Conservation (phyloP, 2,888 invertebrate genomes). For the Mantis religiosa region DNA sequence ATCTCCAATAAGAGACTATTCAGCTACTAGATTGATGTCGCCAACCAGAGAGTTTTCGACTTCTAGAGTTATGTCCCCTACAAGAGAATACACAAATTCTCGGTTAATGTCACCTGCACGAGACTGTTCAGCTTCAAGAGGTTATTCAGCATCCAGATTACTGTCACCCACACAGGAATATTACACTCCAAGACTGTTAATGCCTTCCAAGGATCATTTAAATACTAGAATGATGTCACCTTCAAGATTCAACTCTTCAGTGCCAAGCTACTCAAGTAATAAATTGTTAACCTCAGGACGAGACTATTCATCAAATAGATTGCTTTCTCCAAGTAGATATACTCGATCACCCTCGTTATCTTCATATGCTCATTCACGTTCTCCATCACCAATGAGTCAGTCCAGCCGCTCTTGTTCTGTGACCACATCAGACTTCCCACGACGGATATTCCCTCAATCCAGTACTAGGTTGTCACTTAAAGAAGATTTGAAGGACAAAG, state of each 20-base stretch:
- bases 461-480: conserved; percentile 17
- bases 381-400: background rate
- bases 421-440: conserved; percentile 42
- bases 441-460: conserved; percentile 65
- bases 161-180: background rate
- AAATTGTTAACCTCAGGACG: background rate
- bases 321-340: background rate
- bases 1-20: conserved; percentile 8
- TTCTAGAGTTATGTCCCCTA: background rate
- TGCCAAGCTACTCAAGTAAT: background rate
- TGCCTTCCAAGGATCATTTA: background rate
- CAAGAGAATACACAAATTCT: background rate
- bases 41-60: background rate
- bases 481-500: conserved; percentile 55
- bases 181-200: background rate
- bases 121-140: background rate
- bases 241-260: background rate
- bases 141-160: background rate
- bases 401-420: background rate
- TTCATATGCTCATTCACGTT: background rate
- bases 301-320: background rate
- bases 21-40: background rate
- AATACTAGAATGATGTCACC: background rate
- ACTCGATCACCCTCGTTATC: background rate
- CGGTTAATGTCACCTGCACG: background rate